phyloP scores from a whole-genome alignment of 2,797 vertebrate genomes.

The Falco naumanni region DNA sequence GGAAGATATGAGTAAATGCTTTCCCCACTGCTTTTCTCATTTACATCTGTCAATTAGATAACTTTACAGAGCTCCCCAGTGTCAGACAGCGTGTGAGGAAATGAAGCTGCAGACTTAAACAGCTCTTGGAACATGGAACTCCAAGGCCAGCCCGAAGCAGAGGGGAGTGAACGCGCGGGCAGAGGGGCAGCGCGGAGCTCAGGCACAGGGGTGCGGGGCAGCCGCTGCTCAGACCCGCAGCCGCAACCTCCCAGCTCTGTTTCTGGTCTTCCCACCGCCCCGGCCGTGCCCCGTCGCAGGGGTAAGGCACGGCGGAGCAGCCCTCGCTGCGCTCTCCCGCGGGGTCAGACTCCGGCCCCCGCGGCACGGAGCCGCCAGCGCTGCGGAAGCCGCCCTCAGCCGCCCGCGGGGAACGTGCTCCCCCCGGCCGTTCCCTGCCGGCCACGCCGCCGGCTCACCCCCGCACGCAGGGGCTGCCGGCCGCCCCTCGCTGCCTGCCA shows the following conservation, averaged over 20 bases:
- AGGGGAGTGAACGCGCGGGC: rapidly evolving
- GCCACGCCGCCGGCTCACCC: neutral
- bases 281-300: rapidly evolving
- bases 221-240: rapidly evolving
- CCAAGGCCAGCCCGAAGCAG: neutral
- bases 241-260: neutral
- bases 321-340: neutral
- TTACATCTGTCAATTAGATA: neutral
- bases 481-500: neutral
- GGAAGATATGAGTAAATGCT: neutral
- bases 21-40: neutral
- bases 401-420: too few species aligned
- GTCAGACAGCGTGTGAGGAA: neutral
- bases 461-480: neutral
- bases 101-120: neutral
- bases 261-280: neutral
- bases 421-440: neutral
- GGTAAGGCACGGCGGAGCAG: neutral
- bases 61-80: neutral
- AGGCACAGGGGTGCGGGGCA: too few species aligned
- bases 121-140: neutral
- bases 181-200: rapidly evolving
- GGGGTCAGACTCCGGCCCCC: neutral
- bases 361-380: neutral
- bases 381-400: neutral